A percentile compares a stretch with the other conserved stretches of the same genome.
Conservation (phyloP, 2,113 vertebrate genomes). For the Callaeas wilsoni region DNA sequence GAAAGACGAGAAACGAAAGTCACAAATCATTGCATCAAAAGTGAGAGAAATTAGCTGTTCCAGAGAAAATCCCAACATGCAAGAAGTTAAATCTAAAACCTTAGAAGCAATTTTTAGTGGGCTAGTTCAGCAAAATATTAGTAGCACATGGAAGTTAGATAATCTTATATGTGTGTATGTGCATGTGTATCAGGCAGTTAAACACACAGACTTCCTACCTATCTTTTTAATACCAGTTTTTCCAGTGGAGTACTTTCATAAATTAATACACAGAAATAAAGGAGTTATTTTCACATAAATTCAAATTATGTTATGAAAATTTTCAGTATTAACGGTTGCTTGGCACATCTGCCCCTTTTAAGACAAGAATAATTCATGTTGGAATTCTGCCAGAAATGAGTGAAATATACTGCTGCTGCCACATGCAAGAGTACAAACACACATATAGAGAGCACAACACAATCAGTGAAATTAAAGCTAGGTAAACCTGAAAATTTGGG, state of each 20-base stretch:
- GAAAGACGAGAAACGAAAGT: constrained; percentile 66
- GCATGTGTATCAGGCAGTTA: background rate
- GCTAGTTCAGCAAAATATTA: constrained; percentile 7
- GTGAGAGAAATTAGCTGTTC: constrained; percentile 59
- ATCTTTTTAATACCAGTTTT: background rate
- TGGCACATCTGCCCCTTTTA: background rate
- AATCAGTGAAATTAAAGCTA: background rate
- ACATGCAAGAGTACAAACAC: background rate
- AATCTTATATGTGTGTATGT: background rate
- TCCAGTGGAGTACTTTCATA: background rate
- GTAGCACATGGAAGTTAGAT: background rate
- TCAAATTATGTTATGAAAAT: background rate
- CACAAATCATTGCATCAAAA: constrained; percentile 70
- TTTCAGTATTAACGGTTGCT: background rate
- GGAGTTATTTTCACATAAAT: background rate
- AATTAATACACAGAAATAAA: background rate
- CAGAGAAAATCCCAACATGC: constrained; percentile 65
- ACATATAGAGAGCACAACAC: background rate
- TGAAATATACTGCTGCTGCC: background rate
- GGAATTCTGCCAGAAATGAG: background rate
- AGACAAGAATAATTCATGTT: background rate
- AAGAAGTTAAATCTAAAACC: constrained; percentile 8
- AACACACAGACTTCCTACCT: background rate
- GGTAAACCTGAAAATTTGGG: background rate
- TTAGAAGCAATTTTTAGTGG: constrained; percentile 22